Conservation (phyloP, 2,113 vertebrate species). For the Leuciscus idus region DNA sequence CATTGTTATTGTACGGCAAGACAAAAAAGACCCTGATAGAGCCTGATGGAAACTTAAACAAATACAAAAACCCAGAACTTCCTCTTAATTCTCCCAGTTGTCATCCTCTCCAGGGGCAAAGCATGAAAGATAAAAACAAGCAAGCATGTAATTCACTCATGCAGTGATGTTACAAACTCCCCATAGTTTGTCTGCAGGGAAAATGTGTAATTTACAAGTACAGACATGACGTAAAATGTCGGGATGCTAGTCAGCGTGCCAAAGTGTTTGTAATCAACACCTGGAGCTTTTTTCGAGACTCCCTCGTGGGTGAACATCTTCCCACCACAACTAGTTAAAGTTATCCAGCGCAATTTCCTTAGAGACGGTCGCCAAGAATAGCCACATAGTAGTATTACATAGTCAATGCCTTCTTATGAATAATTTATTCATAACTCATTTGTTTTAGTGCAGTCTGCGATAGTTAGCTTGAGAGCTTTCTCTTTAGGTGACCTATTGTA, state of each 20-base stretch:
- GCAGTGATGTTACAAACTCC: constrained; percentile 35
- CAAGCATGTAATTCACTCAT: constrained; percentile 19
- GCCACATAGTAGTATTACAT: constrained; percentile 28
- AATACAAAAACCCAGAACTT: constrained; percentile 43
- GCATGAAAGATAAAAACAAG: constrained; percentile 1
- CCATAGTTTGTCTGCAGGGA: constrained; percentile 23
- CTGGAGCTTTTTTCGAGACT: constrained; percentile 6
- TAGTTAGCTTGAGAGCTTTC: constrained; percentile 15
- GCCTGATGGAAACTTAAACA: constrained; percentile 35
- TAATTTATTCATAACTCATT: constrained; percentile 59
- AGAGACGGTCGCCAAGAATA: background rate
- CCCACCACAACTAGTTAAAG: background rate
- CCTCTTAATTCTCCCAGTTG: constrained; percentile 17
- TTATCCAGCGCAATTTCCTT: background rate
- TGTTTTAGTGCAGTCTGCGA: constrained; percentile 29
- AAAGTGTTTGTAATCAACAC: constrained; percentile 32
- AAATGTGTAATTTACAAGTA: constrained; percentile 40
- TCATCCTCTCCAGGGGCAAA: constrained; percentile 8
- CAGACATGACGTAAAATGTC: constrained; percentile 35
- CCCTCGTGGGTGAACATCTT: constrained; percentile 15
- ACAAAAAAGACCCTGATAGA: constrained; percentile 41
- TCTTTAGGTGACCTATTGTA: constrained; percentile 25
- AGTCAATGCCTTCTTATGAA: constrained; percentile 60
- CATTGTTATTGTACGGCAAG: constrained; percentile 19
- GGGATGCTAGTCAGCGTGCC: background rate